Conservation (phyloP, 1,140 invertebrate genomes). For the Penaeus chinensis region DNA sequence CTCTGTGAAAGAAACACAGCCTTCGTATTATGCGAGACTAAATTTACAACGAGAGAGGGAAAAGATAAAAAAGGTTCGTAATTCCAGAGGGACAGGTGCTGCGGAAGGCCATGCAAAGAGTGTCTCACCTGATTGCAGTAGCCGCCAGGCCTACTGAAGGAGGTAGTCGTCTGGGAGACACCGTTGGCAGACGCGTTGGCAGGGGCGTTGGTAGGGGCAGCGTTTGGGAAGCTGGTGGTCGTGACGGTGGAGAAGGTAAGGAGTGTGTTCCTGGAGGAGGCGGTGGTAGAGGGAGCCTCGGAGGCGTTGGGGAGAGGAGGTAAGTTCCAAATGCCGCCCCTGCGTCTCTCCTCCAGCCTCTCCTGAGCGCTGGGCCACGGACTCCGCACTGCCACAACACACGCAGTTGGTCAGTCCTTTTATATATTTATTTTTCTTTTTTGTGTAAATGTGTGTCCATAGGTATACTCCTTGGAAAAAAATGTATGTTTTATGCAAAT, state of each 20-base stretch:
- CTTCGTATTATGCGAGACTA: background rate
- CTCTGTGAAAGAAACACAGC: background rate
- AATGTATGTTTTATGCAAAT: too few species aligned
- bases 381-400: background rate
- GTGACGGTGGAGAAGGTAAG: constrained; percentile 23
- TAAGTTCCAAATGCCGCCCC: constrained; percentile 42
- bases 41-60: background rate
- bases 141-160: constrained; percentile 12
- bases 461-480: too few species aligned
- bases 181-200: background rate
- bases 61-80: background rate
- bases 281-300: constrained; percentile 6
- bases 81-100: background rate
- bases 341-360: constrained; percentile 47
- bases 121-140: constrained; percentile 50
- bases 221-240: constrained; percentile 1
- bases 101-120: background rate
- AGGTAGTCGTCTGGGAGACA: background rate
- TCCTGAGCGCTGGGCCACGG: constrained; percentile 45
- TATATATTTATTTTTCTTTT: too few species aligned
- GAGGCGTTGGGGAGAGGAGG: constrained; percentile 39
- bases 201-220: background rate
- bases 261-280: constrained; percentile 4
- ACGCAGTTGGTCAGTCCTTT: too few species aligned
- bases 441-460: too few species aligned